These are phyloP conservation scores for Torymus auratus DNA, from an alignment of 2,888 invertebrate genomes.

Conservation along the genomic window DNA sequence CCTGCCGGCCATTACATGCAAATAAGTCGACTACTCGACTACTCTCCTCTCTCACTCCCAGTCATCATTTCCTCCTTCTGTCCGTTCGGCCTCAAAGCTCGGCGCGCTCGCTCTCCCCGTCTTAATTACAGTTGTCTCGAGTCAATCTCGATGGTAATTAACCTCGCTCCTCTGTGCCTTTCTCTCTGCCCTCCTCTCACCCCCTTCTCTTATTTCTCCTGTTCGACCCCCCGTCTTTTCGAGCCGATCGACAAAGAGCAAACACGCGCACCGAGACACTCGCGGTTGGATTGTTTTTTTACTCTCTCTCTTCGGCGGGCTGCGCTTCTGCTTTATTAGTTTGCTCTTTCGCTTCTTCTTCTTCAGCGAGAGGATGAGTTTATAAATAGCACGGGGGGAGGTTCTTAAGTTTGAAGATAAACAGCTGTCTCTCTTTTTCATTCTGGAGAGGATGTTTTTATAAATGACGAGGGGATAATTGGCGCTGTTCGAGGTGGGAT, in stretches of 20 bases:
- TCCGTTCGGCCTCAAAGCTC: conserved; percentile 65
- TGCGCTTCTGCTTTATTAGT: conserved; percentile 9
- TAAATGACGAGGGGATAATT: too few relatives aligned
- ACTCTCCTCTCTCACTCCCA: neutral
- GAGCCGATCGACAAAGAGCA: conserved; percentile 22
- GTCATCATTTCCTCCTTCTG: neutral
- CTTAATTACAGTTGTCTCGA: conserved; percentile 76
- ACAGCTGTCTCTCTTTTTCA: neutral
- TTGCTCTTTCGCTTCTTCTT: neutral
- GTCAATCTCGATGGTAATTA: conserved; percentile 77
- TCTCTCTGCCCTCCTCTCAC: neutral
- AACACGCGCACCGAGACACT: neutral
- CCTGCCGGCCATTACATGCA: conserved; percentile 70
- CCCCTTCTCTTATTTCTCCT: conserved; percentile 14
- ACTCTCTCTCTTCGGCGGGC: neutral
- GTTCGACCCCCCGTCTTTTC: neutral
- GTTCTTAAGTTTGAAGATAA: neutral
- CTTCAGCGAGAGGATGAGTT: neutral
- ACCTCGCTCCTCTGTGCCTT: conserved; percentile 54
- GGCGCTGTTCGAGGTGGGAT: too few relatives aligned
- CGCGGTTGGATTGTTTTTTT: too few relatives aligned
- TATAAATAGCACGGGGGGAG: neutral
- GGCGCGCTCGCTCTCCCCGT: conserved; percentile 65
- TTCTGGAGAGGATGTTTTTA: neutral
- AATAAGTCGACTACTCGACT: conserved; percentile 65